phyloP scores from a whole-genome alignment of 2,797 vertebrate species.

The Siniperca scherzeri region DNA sequence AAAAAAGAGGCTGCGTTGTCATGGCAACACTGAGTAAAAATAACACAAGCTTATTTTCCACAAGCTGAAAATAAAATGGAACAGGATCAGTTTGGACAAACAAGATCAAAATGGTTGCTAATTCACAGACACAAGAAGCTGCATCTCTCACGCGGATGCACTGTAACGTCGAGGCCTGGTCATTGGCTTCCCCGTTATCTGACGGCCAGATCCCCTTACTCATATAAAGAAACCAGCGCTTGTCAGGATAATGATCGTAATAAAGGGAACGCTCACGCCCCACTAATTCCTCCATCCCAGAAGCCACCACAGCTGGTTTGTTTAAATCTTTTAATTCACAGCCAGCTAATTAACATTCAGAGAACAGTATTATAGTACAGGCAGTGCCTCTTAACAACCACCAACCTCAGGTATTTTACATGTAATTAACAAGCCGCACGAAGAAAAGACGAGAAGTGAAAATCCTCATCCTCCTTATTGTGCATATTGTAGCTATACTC shows the following conservation, averaged over 20 bases:
- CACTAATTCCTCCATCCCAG: constrained; percentile 86
- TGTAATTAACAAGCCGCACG: constrained; percentile 79
- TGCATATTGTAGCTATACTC: constrained; percentile 42
- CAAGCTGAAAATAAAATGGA: constrained; percentile 86
- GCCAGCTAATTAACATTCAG: constrained; percentile 87
- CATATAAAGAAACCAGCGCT: constrained; percentile 81
- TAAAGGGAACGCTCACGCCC: constrained; percentile 85
- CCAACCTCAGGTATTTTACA: constrained; percentile 83
- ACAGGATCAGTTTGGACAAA: constrained; percentile 85
- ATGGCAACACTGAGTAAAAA: constrained; percentile 90
- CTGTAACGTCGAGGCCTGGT: constrained; percentile 46
- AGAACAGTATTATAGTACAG: constrained; percentile 77
- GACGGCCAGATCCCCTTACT: constrained; percentile 76
- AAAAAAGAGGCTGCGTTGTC: constrained; percentile 78
- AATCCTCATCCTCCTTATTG: constrained; percentile 66
- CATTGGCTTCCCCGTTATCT: constrained; percentile 52
- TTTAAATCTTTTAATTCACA: constrained; percentile 87
- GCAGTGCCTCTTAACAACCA: constrained; percentile 76
- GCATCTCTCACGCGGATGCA: constrained; percentile 38
- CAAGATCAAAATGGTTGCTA: constrained; percentile 85
- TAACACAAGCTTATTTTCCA: constrained; percentile 87
- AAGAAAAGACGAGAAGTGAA: constrained; percentile 60
- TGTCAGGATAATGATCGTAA: constrained; percentile 87
- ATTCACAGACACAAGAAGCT: constrained; percentile 73
- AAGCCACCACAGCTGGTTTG: constrained; percentile 86